Evolutionary conservation across 2,113 vertebrate species (phyloP).

Genomic region (Pseudorectes ferrugineus): DNA sequence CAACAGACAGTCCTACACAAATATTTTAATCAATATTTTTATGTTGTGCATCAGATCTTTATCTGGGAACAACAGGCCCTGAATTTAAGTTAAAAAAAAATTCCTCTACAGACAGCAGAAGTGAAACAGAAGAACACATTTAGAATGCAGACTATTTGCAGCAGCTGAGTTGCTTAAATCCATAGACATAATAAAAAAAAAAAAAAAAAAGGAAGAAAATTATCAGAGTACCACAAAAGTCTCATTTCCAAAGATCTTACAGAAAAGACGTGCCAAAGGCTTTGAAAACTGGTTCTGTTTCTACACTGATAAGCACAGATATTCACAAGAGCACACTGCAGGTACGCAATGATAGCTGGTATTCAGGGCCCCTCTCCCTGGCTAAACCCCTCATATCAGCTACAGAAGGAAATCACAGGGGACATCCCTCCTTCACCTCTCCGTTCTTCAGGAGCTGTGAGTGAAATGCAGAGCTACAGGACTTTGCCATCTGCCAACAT

Average conservation of each 20-base stretch:
- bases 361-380: background rate
- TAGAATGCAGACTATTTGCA: background rate
- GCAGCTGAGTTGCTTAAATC: background rate
- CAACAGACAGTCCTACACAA: background rate
- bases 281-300: background rate
- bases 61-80: background rate
- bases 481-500: background rate
- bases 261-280: background rate
- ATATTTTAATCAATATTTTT: constrained; percentile 12
- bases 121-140: background rate
- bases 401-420: background rate
- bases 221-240: background rate
- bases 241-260: background rate
- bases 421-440: background rate
- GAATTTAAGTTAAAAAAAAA: background rate
- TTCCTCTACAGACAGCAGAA: background rate
- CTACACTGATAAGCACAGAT: background rate
- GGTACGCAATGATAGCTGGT: background rate
- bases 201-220: background rate
- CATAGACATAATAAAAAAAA: background rate
- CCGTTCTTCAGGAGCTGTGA: background rate
- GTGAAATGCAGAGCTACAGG: background rate
- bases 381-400: background rate
- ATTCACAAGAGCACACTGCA: background rate
- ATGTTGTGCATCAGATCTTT: background rate